These are phyloP conservation scores for Zaprionus davidi DNA, from an alignment of 1,140 invertebrate species.

Conservation along the genomic window DNA sequence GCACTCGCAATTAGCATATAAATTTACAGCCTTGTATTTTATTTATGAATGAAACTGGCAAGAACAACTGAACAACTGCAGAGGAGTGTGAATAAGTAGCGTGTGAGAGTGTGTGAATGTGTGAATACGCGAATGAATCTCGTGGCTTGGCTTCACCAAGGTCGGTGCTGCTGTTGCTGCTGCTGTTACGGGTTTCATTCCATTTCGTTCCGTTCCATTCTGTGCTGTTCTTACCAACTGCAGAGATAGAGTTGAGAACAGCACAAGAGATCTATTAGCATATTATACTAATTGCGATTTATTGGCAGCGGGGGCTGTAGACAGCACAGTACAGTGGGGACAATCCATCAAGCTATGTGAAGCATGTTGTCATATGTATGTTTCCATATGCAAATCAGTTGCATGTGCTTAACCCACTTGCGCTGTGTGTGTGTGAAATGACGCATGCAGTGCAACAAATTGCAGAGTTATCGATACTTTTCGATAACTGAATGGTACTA, in stretches of 20 bases:
- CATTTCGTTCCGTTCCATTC: constrained; percentile 13
- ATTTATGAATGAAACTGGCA: constrained; percentile 66
- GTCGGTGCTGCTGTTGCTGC: background rate
- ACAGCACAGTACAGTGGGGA: constrained; percentile 10
- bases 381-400: constrained; percentile 73
- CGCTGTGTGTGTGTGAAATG: constrained; percentile 36
- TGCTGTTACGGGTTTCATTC: constrained; percentile 10
- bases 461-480: background rate
- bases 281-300: constrained; percentile 80
- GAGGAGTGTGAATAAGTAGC: constrained; percentile 32
- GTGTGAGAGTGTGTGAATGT: background rate
- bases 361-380: constrained; percentile 50
- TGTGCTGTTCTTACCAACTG: constrained; percentile 47
- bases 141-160: constrained; percentile 24
- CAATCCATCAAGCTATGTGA: constrained; percentile 36
- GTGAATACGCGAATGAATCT: constrained; percentile 25
- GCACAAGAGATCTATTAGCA: constrained; percentile 71
- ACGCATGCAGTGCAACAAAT: constrained; percentile 25
- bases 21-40: constrained; percentile 67
- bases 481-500: too few species aligned
- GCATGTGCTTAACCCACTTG: constrained; percentile 75
- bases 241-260: constrained; percentile 54
- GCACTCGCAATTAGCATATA: constrained; percentile 65
- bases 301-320: constrained; percentile 52
- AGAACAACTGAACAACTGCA: constrained; percentile 37